Evolutionary conservation across 2,888 invertebrate genomes (phyloP), one percentile per base, ranked within the genome.

Genomic region (Celastrina argiolus): DNA sequence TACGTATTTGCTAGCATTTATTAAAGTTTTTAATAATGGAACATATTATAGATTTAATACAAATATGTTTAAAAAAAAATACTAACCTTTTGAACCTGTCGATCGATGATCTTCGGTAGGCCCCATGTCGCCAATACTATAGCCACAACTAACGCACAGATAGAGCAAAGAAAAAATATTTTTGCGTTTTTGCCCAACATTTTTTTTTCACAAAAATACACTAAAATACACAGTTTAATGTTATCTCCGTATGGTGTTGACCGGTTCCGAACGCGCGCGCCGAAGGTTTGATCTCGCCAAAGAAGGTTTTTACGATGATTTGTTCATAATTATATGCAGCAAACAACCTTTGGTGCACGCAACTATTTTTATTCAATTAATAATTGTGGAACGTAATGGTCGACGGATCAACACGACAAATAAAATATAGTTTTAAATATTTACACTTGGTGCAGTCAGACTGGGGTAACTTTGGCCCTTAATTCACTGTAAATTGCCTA

Each of bases 41-140:
- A n/a, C n/a, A n/a, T n/a, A n/a, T n/a, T 4, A 28, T 5, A 56
- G 10, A n/a, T 41, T n/a, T 41, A 1, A 41, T 5, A 18, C 2
- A 22, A 51, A 31, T 31, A 31, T 5, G 7, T 28, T 28, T 5
- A 28, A 8, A 22, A 18, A 51, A 26, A 22, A 51, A 26, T 22
- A 75, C 81, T 84, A 78, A 92, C 92, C 84, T 92, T 85, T 67
- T 88, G 83, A 68, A 92, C 86, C 77, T 90, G 87, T 64, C 75
- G 81, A 56, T 81, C 81, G 22, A 91, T 79, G 18, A 92, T 84
- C 74, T 81, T 85, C 68, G 92, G 92, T 69, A 92, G 89, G 0
- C 91, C 92, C 86, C 92, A 92, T 63, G 85, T 76, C 0, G 90
- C 87, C 68, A 92, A 70, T 16, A 91, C 73, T 1, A 92, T 80